Percentiles rank a stretch among this genome's conserved stretches.
phyloP scores from a whole-genome alignment of 2,888 invertebrate species.

The Pterostichus madidus region DNA sequence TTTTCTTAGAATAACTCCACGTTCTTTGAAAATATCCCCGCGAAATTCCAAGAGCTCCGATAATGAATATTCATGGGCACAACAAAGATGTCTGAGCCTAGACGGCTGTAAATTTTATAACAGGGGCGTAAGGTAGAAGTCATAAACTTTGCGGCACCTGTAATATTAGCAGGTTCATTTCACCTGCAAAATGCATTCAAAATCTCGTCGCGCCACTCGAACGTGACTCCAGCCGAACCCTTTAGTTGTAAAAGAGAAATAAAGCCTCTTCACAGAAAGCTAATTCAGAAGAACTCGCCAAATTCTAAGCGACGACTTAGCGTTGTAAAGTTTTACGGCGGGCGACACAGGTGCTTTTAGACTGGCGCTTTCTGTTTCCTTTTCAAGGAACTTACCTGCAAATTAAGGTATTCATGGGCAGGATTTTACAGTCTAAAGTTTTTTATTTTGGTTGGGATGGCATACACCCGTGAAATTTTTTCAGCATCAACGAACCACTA shows the following conservation, averaged over 20 bases:
- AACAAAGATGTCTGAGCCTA: slow-evolving; percentile 8
- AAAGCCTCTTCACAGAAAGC: slow-evolving; percentile 1
- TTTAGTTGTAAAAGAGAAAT: slow-evolving; percentile 3
- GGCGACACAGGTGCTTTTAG: slow-evolving; percentile 23
- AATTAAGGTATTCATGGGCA: slow-evolving; percentile 25
- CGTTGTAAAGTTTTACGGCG: slow-evolving; percentile 38
- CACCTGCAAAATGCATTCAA: slow-evolving; percentile 57
- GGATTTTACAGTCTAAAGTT: background rate
- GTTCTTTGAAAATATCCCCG: background rate
- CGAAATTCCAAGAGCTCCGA: background rate
- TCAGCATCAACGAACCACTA: too few species aligned
- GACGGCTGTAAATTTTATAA: slow-evolving; percentile 8
- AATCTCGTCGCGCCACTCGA: slow-evolving; percentile 9
- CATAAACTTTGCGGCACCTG: slow-evolving; percentile 55
- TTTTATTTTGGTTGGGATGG: background rate
- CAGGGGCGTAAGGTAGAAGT: slow-evolving; percentile 25
- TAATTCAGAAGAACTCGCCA: slow-evolving; percentile 50
- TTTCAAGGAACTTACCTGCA: slow-evolving; percentile 17
- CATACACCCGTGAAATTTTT: too few species aligned
- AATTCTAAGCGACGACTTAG: slow-evolving; percentile 31
- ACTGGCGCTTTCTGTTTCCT: too few species aligned
- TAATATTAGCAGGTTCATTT: slow-evolving; percentile 54
- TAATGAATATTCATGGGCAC: slow-evolving; percentile 1
- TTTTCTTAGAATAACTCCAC: too few species aligned
- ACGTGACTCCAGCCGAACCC: slow-evolving; percentile 23